These are phyloP conservation scores for Ataeniobius toweri DNA, from an alignment of 2,797 vertebrate species.

Conservation along the genomic window DNA sequence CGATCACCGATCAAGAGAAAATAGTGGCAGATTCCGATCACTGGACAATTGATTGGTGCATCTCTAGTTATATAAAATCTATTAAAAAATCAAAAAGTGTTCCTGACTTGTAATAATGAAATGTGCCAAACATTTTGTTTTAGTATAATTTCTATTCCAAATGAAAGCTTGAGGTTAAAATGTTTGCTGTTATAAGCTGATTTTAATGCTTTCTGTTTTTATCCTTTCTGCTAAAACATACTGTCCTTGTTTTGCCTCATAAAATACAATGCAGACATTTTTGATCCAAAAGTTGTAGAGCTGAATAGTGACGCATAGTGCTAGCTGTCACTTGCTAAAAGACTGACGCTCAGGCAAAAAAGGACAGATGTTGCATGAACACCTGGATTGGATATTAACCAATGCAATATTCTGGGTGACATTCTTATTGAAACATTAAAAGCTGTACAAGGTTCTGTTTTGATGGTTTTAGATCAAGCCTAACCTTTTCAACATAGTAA, in stretches of 20 bases:
- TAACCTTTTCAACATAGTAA: not conserved
- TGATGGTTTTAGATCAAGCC: not conserved
- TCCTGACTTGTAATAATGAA: not conserved
- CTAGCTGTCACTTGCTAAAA: not conserved
- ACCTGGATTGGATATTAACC: not conserved
- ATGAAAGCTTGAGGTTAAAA: not conserved
- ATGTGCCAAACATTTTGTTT: not conserved
- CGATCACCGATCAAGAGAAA: not conserved
- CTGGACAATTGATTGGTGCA: not conserved
- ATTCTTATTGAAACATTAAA: not conserved
- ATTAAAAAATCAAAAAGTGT: not conserved
- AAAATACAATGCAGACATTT: not conserved
- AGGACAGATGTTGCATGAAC: not conserved
- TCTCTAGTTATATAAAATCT: not conserved
- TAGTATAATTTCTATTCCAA: not conserved
- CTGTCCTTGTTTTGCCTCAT: not conserved
- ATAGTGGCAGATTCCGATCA: not conserved
- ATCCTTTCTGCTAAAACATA: not conserved
- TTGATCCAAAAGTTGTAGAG: not conserved
- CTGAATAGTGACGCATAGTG: not conserved
- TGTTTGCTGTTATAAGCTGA: not conserved
- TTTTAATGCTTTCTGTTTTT: not conserved
- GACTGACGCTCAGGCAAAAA: not conserved
- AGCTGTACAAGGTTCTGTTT: not conserved
- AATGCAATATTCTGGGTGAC: not conserved